These are phyloP conservation scores for Nesospiza acunhae DNA, from an alignment of 2,113 vertebrate genomes.

Conservation along the genomic window DNA sequence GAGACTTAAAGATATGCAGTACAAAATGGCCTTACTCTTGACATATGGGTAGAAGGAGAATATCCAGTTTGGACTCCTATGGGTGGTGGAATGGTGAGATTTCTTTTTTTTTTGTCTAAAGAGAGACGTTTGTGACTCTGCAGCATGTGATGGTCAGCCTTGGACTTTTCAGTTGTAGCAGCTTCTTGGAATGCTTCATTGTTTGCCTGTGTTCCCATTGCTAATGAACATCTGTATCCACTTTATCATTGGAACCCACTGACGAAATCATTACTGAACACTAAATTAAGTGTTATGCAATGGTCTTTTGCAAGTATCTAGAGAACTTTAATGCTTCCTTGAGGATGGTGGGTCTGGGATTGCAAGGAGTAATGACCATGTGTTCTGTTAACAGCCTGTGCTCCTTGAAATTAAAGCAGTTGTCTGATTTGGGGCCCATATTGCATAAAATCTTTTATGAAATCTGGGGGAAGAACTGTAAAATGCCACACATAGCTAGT, in stretches of 20 bases:
- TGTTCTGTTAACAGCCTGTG: background rate
- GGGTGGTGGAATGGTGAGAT: background rate
- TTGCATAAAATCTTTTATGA: background rate
- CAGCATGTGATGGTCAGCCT: background rate
- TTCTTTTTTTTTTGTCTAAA: background rate
- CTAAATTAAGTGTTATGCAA: conserved; percentile 5
- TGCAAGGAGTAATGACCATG: background rate
- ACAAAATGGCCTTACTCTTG: background rate
- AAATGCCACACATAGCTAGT: background rate
- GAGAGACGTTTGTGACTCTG: background rate
- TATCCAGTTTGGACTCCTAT: background rate
- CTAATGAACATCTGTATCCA: conserved; percentile 50
- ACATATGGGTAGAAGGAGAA: background rate
- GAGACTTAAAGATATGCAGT: background rate
- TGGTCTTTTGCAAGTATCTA: background rate
- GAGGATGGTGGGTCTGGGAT: background rate
- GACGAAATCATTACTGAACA: background rate
- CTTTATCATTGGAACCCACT: background rate
- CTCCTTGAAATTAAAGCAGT: background rate
- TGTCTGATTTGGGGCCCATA: background rate
- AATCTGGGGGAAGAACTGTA: background rate
- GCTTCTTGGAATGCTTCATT: conserved; percentile 8
- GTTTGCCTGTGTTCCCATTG: conserved; percentile 16
- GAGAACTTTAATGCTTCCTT: background rate
- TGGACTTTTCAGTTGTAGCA: background rate